phyloP scores from a whole-genome alignment of 2,113 vertebrate species.

The Pseudorhombus dupliciocellatus region DNA sequence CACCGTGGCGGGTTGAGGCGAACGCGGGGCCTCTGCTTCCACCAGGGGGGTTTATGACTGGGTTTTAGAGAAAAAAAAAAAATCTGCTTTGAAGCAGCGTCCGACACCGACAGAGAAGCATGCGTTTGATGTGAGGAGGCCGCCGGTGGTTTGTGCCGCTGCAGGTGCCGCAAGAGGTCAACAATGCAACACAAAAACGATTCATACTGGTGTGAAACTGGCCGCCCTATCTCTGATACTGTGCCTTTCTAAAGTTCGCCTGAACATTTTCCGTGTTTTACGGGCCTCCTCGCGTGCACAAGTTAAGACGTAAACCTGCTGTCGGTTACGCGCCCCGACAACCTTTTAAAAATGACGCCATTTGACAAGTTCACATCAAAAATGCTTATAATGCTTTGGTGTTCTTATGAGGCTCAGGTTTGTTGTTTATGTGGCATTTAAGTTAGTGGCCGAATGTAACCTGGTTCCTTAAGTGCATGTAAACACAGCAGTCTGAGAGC shows the following conservation, averaged over 20 bases:
- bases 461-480: neutral
- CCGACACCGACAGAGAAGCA: constrained; percentile 54
- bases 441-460: neutral
- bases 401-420: neutral
- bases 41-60: constrained; percentile 49
- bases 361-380: too few species aligned
- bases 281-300: too few species aligned
- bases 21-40: constrained; percentile 28
- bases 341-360: neutral
- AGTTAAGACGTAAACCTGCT: neutral
- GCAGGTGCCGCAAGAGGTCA: constrained; percentile 56
- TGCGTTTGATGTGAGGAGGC: constrained; percentile 65
- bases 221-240: neutral
- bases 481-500: neutral
- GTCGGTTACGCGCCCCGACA: neutral
- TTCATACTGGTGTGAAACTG: constrained; percentile 32
- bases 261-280: too few species aligned
- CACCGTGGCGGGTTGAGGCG: constrained; percentile 9
- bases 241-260: neutral
- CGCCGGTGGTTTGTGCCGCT: constrained; percentile 42
- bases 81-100: constrained; percentile 58
- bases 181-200: constrained; percentile 32
- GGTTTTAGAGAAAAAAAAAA: constrained; percentile 21
- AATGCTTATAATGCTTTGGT: too few species aligned
- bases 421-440: neutral